Percentiles rank a stretch among this genome's conserved stretches.
These are phyloP conservation scores for Leptodactylus fallax DNA, from an alignment of 2,797 vertebrate species.

Conservation along the genomic window DNA sequence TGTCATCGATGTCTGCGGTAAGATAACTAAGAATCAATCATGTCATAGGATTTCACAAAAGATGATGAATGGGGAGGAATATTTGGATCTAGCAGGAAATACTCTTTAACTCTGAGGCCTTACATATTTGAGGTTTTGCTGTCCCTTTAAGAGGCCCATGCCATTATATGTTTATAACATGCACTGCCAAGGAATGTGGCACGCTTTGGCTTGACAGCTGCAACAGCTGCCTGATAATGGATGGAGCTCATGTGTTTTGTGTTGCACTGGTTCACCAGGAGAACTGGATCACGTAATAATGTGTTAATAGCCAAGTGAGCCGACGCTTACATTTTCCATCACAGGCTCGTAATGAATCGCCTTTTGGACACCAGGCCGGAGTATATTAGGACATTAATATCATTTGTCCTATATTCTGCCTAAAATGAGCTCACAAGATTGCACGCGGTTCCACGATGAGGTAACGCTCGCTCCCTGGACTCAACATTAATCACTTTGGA, in stretches of 20 bases:
- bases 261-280: constrained; percentile 22
- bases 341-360: background rate
- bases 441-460: background rate
- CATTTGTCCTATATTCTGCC: background rate
- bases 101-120: no score
- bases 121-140: no score
- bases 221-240: constrained; percentile 16
- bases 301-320: background rate
- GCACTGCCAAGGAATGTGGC: background rate
- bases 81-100: no score
- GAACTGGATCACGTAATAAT: constrained; percentile 19
- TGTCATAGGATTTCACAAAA: no score
- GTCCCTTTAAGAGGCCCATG: no score
- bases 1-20: no score
- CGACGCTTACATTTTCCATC: background rate
- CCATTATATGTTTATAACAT: background rate
- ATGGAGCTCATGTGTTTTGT: background rate
- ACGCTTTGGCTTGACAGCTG: background rate
- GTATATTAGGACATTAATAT: background rate
- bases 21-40: no score
- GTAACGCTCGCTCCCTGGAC: background rate
- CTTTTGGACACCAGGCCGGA: background rate
- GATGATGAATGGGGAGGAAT: no score
- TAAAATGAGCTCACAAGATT: constrained; percentile 8
- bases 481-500: background rate